Evolutionary conservation across 2,113 vertebrate species (phyloP).

Genomic region (Phoenicopterus ruber): DNA sequence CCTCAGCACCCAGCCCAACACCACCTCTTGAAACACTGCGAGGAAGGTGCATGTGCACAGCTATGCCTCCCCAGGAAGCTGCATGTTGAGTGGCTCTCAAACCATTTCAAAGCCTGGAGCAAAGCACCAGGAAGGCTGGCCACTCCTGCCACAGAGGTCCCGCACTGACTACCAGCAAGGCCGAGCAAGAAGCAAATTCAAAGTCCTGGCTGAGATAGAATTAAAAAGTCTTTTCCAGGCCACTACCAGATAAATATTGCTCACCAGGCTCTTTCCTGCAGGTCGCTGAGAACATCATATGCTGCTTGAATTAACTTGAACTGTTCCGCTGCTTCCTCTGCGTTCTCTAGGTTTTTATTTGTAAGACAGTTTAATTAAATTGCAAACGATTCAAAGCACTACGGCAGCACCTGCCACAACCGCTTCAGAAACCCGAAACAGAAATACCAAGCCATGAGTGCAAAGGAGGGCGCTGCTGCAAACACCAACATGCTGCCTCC

Average conservation of each 20-base stretch:
- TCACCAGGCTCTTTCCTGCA: slow-evolving; percentile 94
- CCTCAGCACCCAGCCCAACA: too few relatives aligned
- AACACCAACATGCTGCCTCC: not conserved
- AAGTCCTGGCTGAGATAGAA: not conserved
- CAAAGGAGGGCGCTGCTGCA: not conserved
- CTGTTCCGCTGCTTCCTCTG: slow-evolving; percentile 88
- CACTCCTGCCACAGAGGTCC: not conserved
- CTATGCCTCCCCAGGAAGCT: not conserved
- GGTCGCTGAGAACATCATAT: slow-evolving; percentile 93
- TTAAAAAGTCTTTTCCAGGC: not conserved
- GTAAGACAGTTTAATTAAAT: not conserved
- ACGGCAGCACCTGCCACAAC: not conserved
- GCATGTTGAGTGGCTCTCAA: accelerated
- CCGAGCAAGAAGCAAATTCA: too few relatives aligned
- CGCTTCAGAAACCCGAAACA: not conserved
- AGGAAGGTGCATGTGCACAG: accelerated
- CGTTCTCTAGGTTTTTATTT: slow-evolving; percentile 96
- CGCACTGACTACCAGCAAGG: accelerated
- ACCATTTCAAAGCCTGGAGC: too few relatives aligned
- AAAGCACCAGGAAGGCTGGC: too few relatives aligned
- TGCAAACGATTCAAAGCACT: not conserved
- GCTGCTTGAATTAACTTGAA: slow-evolving; percentile 97
- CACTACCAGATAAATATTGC: not conserved
- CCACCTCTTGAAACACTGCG: accelerated
- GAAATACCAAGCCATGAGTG: not conserved